Conservation (phyloP, 2,797 vertebrate genomes). For the Danio albolineatus region DNA sequence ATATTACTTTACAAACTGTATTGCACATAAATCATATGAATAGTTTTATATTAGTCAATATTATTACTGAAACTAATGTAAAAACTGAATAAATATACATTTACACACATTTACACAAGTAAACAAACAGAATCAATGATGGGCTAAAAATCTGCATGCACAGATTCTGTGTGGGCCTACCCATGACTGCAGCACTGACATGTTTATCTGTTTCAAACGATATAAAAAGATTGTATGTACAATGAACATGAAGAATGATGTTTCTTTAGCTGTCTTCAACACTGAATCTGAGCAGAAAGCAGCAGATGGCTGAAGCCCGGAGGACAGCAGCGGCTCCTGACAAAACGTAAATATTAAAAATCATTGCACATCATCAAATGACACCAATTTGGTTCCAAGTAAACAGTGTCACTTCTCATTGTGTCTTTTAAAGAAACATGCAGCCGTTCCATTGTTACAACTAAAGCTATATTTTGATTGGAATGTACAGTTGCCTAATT, state of each 20-base stretch:
- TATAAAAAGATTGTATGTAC: not conserved
- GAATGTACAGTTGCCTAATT: not conserved
- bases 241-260: not conserved
- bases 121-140: too few species aligned
- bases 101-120: too few species aligned
- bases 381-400: not conserved
- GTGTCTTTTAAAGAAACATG: not conserved
- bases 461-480: not conserved
- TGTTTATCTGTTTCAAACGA: too few species aligned
- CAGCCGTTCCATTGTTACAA: not conserved
- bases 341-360: slow-evolving; percentile 63
- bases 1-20: too few species aligned
- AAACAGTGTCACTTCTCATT: not conserved
- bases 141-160: too few species aligned
- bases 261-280: slow-evolving; percentile 71
- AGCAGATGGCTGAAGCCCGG: slow-evolving; percentile 63
- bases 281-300: slow-evolving; percentile 67
- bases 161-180: too few species aligned
- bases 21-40: too few species aligned
- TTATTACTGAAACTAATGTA: too few species aligned
- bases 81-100: too few species aligned
- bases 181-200: not conserved
- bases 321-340: slow-evolving; percentile 62
- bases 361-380: not conserved
- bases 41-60: too few species aligned